Evolutionary conservation across 2,888 invertebrate species (phyloP).

Genomic region (Drosophila eohydei): DNA sequence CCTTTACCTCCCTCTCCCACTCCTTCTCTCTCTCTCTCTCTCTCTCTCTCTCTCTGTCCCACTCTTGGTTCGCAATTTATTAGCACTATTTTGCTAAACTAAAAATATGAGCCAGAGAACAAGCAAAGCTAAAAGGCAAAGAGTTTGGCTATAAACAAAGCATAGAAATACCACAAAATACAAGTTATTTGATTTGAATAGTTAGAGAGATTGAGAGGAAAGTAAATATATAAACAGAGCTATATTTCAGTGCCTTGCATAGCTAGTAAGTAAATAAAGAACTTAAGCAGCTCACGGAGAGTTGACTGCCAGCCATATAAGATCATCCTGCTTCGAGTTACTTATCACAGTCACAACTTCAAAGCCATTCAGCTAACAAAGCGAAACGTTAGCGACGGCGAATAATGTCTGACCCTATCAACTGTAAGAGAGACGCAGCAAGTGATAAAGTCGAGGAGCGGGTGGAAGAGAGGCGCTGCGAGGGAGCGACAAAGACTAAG

Average conservation of each 20-base stretch:
- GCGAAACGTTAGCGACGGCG: conserved; percentile 30
- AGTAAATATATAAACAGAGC: neutral
- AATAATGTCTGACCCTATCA: conserved; percentile 30
- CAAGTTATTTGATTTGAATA: neutral
- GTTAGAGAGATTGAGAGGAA: neutral
- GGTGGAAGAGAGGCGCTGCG: neutral
- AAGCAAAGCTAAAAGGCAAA: neutral
- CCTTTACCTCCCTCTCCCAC: neutral
- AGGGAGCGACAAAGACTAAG: conserved; percentile 49
- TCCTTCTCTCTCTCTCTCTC: neutral
- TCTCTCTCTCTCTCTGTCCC: neutral
- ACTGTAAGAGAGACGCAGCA: neutral
- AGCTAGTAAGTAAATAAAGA: neutral
- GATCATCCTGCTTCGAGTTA: conserved; percentile 21
- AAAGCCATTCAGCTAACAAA: conserved; percentile 42
- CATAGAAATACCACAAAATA: conserved; percentile 6
- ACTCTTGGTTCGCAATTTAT: conserved; percentile 19
- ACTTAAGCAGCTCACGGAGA: neutral
- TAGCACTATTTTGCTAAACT: conserved; percentile 10
- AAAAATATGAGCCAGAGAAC: conserved; percentile 5
- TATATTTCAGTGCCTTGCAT: neutral
- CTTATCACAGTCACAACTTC: conserved; percentile 30
- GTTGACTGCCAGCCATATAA: neutral
- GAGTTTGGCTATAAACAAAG: neutral
- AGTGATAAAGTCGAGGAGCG: conserved; percentile 8